These are phyloP conservation scores for Helarctos malayanus DNA, from an alignment of 2,797 vertebrate species.

Conservation along the genomic window DNA sequence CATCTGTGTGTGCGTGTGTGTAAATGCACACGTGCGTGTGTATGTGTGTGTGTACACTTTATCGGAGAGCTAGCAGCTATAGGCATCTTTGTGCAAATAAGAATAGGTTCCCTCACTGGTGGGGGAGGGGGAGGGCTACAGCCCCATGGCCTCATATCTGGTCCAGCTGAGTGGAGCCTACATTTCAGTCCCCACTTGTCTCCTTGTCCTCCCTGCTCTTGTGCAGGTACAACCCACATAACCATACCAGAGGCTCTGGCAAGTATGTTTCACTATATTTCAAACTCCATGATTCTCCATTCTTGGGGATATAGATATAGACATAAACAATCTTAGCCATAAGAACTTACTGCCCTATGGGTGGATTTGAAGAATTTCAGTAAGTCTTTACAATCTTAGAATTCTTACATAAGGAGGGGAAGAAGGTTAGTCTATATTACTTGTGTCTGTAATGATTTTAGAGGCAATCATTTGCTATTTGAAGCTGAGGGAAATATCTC, in stretches of 20 bases:
- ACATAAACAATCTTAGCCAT: background rate
- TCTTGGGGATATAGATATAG: background rate
- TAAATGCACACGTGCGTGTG: background rate
- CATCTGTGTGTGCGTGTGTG: background rate
- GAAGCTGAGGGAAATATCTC: background rate
- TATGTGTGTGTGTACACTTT: background rate
- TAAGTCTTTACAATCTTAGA: conserved; percentile 8
- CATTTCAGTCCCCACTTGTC: background rate
- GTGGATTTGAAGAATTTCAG: background rate
- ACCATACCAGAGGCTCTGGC: background rate
- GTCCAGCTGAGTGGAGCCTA: background rate
- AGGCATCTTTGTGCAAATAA: background rate
- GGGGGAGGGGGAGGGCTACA: rapidly evolving
- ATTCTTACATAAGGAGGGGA: background rate
- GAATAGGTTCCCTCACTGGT: background rate
- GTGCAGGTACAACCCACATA: background rate
- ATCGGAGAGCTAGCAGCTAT: background rate
- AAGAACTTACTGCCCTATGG: background rate
- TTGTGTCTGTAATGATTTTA: background rate
- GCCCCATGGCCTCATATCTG: background rate
- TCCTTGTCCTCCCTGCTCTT: background rate
- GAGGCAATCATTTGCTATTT: background rate
- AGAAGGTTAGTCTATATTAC: background rate
- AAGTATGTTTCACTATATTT: background rate
- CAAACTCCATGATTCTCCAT: background rate